Percentiles rank a stretch among this genome's conserved stretches.
phyloP scores from a whole-genome alignment of 2,888 invertebrate species.

The Rotaria socialis region DNA sequence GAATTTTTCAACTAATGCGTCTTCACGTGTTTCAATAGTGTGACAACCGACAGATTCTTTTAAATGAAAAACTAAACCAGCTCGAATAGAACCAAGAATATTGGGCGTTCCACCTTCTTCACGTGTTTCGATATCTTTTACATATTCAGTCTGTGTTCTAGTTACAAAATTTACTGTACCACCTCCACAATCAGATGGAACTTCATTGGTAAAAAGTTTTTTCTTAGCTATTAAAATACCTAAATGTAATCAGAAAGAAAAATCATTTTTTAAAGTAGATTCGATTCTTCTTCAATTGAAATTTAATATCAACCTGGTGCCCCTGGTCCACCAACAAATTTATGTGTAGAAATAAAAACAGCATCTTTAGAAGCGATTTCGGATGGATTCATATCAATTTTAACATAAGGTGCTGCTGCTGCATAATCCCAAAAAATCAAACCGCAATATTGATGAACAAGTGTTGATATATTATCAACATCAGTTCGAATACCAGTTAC shows the following conservation, averaged over 20 bases:
- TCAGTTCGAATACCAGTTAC: conserved; percentile 52
- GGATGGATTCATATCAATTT: conserved; percentile 47
- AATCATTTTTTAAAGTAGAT: not conserved
- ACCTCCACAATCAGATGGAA: conserved; percentile 51
- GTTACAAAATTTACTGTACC: conserved; percentile 51
- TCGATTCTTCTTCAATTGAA: not conserved
- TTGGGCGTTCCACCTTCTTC: conserved; percentile 74
- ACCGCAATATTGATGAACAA: conserved; percentile 50
- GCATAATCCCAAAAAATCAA: conserved; percentile 52
- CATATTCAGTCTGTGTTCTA: not conserved
- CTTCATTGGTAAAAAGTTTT: conserved; percentile 50
- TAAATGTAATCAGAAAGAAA: conserved; percentile 29
- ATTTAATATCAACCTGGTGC: conserved; percentile 66
- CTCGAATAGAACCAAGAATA: conserved; percentile 75
- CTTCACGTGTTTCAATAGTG: conserved; percentile 66
- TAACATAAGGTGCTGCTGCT: conserved; percentile 49
- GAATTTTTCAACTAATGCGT: conserved; percentile 47
- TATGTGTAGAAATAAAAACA: conserved; percentile 80
- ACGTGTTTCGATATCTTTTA: conserved; percentile 52
- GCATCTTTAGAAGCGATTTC: conserved; percentile 71
- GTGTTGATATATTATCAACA: conserved; percentile 48
- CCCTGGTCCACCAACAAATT: conserved; percentile 82
- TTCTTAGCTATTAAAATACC: conserved; percentile 51
- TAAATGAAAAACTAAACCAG: conserved; percentile 78
- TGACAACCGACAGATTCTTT: conserved; percentile 74